A percentile compares a stretch with the other conserved stretches of the same genome.
phyloP scores from a whole-genome alignment of 2,113 vertebrate species.

The Arizona elegans region DNA sequence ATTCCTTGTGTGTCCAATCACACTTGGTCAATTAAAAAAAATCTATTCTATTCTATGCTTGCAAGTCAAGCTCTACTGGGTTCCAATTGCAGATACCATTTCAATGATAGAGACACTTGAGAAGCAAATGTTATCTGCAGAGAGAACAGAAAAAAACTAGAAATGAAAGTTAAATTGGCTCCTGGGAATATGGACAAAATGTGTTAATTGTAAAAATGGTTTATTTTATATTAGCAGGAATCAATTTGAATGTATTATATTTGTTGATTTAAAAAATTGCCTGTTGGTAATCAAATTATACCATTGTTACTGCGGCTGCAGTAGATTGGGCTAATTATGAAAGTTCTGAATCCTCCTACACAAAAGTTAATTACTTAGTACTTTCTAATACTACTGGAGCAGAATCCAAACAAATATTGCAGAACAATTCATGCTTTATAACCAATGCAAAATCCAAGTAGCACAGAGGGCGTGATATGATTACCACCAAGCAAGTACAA shows the following conservation, averaged over 20 bases:
- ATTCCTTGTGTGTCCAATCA: too few species aligned
- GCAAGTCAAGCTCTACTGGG: background rate
- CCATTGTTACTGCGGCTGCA: background rate
- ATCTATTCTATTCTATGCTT: background rate
- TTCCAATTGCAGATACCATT: background rate
- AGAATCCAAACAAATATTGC: background rate
- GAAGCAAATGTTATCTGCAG: background rate
- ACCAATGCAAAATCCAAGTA: background rate
- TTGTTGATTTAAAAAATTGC: background rate
- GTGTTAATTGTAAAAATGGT: background rate
- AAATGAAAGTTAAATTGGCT: background rate
- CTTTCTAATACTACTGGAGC: background rate
- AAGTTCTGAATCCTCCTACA: background rate
- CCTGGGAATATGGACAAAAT: background rate
- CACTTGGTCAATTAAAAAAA: too few species aligned
- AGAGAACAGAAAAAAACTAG: background rate
- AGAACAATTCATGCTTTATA: background rate
- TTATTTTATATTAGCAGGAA: constrained; percentile 19
- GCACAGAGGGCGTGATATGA: background rate
- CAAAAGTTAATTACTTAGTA: background rate
- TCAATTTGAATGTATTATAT: background rate
- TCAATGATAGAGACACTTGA: background rate
- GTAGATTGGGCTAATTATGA: background rate
- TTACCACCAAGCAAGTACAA: background rate
- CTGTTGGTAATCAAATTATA: background rate